Evolutionary conservation across 2,797 vertebrate species (phyloP), one percentile per base, ranked within the genome.

Genomic region (Tenualosa thibaudeaui): DNA sequence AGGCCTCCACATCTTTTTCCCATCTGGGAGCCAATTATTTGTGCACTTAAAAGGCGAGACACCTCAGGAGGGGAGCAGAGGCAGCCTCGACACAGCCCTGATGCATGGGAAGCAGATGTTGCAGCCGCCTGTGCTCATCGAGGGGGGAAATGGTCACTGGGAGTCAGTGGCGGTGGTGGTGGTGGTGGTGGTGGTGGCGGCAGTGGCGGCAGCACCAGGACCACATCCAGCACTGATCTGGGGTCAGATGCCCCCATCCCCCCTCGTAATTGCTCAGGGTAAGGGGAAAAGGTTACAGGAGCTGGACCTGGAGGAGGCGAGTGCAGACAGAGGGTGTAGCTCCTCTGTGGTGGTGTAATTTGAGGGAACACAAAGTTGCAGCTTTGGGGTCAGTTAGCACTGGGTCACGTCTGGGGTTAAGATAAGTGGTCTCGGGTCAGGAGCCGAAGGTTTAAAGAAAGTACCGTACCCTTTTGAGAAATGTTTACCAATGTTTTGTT

Each of bases 11-110:
- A 97, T 97, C 94, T 97, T 97, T 96, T 95, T 96, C 96, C 95
- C 96, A 98, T 97, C 96, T 98, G 96, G 95, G 95, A 95, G 95
- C 95, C 96, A 97, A 96, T 97, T 96, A 97, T 94, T 96, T 95
- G 93, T 92, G 88, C 94, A 94, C 94, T 97, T 96, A 96, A 97
- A 98, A 97, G 94, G 94, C 93, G 89, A 96, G 97, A 97, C 96
- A 96, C 96, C 95, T 97, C 96, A 96, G 95, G 95, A 96, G 95
- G 94, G 94, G 94, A 96, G 97, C 94, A 96, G 97, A 96, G 96
- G 97, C 97, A 90, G 94, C 89, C 71, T 51, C 40, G 91, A 93
- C 93, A 93, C 92, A 90, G 91, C 87, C 88, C 88, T 87, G 85
- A 89, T 95, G 94, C 96, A 96, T 97, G 96, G 91, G 90, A 94